These are phyloP conservation scores for Pachliopta kotzebuea DNA, from an alignment of 2,888 invertebrate species.

Conservation along the genomic window DNA sequence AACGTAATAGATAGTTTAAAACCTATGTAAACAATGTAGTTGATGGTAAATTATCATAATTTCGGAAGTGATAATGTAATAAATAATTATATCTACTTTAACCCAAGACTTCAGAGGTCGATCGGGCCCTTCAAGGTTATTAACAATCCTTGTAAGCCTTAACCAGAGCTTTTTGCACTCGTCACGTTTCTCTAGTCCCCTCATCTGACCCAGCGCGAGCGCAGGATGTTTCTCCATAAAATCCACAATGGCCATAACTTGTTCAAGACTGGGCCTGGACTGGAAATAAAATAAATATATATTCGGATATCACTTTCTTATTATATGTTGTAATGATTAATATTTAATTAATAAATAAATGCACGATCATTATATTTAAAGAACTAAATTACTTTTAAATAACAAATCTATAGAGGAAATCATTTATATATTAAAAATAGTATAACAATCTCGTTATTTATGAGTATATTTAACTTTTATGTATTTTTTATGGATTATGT, in stretches of 20 bases:
- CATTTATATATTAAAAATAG: too few species aligned
- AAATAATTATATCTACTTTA: slow-evolving; percentile 50
- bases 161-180: slow-evolving; percentile 70
- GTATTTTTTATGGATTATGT: too few species aligned
- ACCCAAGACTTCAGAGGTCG: slow-evolving; percentile 74
- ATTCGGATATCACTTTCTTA: neutral
- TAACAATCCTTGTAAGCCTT: slow-evolving; percentile 60
- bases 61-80: neutral
- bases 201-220: slow-evolving; percentile 57
- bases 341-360: too few species aligned
- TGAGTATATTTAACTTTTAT: too few species aligned
- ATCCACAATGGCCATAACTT: slow-evolving; percentile 67
- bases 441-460: too few species aligned
- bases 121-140: slow-evolving; percentile 62
- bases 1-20: too few species aligned
- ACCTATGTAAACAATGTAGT: too few species aligned
- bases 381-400: too few species aligned
- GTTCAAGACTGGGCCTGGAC: slow-evolving; percentile 65
- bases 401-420: too few species aligned
- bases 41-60: neutral
- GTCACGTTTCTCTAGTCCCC: slow-evolving; percentile 66
- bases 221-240: slow-evolving; percentile 71
- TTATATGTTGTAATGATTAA: too few species aligned
- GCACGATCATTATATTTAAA: too few species aligned
- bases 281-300: slow-evolving; percentile 7